Percentiles rank a stretch among this genome's conserved stretches.
These are phyloP conservation scores for Hestina assimilis DNA, from an alignment of 1,140 invertebrate species.

Conservation along the genomic window DNA sequence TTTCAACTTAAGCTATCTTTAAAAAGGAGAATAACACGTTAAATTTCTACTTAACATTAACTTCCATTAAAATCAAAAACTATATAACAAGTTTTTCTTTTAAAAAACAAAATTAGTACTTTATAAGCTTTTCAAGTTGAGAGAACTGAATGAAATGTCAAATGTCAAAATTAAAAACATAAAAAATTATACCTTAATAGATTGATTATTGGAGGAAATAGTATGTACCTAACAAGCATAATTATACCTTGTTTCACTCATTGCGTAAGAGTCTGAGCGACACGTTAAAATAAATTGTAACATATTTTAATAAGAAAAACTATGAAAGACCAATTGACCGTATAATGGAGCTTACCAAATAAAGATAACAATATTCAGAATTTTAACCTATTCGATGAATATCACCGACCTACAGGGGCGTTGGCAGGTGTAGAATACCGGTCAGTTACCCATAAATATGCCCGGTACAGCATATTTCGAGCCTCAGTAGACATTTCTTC, in stretches of 20 bases:
- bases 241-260: neutral
- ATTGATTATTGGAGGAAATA: too few species aligned
- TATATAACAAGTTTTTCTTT: too few species aligned
- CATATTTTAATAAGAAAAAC: neutral
- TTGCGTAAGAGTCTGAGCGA: neutral
- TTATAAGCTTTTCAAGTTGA: too few species aligned
- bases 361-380: slow-evolving; percentile 17
- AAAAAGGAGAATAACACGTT: too few species aligned
- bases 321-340: neutral
- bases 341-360: slow-evolving; percentile 15
- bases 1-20: too few species aligned
- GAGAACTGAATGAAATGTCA: too few species aligned
- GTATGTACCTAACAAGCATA: too few species aligned
- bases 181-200: too few species aligned
- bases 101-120: too few species aligned
- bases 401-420: slow-evolving; percentile 24
- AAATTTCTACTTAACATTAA: too few species aligned
- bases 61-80: too few species aligned
- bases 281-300: neutral
- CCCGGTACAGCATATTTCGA: slow-evolving; percentile 48
- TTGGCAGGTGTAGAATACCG: slow-evolving; percentile 31
- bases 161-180: too few species aligned
- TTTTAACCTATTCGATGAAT: slow-evolving; percentile 14
- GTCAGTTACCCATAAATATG: slow-evolving; percentile 35
- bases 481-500: slow-evolving; percentile 38